Conservation (phyloP, 2,113 vertebrate genomes). For the Dendropsophus ebraccatus region DNA sequence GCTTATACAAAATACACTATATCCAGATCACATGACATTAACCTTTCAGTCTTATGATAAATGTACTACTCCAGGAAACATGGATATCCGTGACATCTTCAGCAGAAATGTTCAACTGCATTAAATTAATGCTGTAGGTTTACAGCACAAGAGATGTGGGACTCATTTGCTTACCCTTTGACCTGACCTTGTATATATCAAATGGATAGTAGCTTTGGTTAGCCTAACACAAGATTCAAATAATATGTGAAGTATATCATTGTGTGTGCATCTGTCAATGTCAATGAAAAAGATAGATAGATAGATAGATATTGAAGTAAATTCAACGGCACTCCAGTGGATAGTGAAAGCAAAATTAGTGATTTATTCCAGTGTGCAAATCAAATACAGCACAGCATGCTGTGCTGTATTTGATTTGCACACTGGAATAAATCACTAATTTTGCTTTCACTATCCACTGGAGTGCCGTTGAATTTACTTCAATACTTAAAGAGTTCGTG, state of each 20-base stretch:
- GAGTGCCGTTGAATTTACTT: too few relatives aligned
- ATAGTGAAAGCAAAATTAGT: too few relatives aligned
- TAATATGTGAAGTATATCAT: not conserved
- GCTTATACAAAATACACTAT: too few relatives aligned
- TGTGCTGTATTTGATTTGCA: too few relatives aligned
- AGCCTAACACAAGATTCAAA: not conserved
- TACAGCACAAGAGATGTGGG: not conserved
- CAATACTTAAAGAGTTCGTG: too few relatives aligned
- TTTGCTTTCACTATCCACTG: too few relatives aligned
- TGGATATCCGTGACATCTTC: not conserved
- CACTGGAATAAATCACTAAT: too few relatives aligned
- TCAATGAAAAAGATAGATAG: too few relatives aligned
- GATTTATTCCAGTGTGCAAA: too few relatives aligned
- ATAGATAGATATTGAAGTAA: too few relatives aligned
- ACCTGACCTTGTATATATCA: not conserved
- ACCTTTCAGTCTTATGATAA: not conserved
- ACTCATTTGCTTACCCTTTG: not conserved
- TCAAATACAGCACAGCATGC: too few relatives aligned
- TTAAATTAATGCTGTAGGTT: not conserved
- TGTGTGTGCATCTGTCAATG: not conserved
- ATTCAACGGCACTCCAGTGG: too few relatives aligned
- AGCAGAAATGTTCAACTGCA: not conserved
- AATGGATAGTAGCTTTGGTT: not conserved
- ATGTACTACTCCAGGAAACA: not conserved
- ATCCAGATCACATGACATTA: not conserved